Conservation (phyloP, 2,888 invertebrate genomes). For the Creontiades dilutus region DNA sequence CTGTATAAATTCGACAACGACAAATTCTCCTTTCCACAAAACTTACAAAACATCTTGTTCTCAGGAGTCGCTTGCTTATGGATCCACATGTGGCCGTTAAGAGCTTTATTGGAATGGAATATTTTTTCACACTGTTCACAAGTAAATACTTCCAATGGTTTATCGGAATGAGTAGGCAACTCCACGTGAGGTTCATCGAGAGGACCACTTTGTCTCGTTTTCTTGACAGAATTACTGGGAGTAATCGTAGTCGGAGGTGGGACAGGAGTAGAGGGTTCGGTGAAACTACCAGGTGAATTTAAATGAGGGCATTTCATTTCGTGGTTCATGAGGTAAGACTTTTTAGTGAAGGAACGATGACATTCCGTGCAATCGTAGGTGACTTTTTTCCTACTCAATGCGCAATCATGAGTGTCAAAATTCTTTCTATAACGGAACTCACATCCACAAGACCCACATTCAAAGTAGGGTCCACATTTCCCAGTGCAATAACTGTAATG, state of each 20-base stretch:
- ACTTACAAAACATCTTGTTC: constrained; percentile 64
- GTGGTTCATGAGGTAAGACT: constrained; percentile 61
- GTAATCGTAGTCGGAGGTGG: not conserved
- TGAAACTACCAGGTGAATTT: not conserved
- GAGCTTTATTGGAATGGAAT: constrained; percentile 72
- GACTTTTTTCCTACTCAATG: not conserved
- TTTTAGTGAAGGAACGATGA: constrained; percentile 58
- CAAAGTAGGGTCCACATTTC: constrained; percentile 66
- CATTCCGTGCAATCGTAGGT: constrained; percentile 58
- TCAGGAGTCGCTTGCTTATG: constrained; percentile 50
- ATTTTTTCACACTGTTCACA: constrained; percentile 64
- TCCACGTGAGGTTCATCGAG: constrained; percentile 18
- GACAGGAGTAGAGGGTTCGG: not conserved
- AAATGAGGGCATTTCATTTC: constrained; percentile 65
- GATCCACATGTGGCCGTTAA: constrained; percentile 65
- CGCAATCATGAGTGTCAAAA: constrained; percentile 65
- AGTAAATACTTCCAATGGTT: constrained; percentile 40
- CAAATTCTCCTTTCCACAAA: constrained; percentile 61
- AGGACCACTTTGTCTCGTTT: constrained; percentile 62
- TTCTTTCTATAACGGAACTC: constrained; percentile 62
- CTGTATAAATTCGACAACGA: constrained; percentile 41
- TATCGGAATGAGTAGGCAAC: not conserved
- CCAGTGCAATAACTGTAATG: constrained; percentile 73
- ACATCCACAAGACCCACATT: constrained; percentile 53
- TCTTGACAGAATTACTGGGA: constrained; percentile 47